Percentiles rank a stretch among this genome's conserved stretches.
Conservation (phyloP, 2,113 vertebrate genomes). For the Peromyscus maniculatus region DNA sequence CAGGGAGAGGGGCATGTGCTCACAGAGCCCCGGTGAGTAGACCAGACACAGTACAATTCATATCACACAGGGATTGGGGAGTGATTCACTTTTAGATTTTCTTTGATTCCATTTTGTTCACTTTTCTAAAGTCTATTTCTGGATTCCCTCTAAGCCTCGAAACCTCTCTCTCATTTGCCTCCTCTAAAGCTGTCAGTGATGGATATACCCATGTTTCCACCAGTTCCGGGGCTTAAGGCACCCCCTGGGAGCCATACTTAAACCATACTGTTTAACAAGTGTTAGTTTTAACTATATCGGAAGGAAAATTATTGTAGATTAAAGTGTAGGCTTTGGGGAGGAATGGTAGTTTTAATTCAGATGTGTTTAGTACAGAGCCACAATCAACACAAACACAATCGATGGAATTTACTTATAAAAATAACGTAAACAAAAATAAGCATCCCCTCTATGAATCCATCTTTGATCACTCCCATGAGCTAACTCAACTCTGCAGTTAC, state of each 20-base stretch:
- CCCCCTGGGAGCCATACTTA: constrained; percentile 36
- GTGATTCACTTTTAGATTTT: neutral
- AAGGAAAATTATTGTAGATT: constrained; percentile 40
- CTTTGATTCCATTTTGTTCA: neutral
- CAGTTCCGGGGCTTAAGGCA: neutral
- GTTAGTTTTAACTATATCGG: constrained; percentile 41
- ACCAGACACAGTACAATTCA: neutral
- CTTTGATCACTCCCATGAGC: neutral
- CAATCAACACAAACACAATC: neutral
- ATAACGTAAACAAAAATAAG: neutral
- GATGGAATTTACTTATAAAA: constrained; percentile 39
- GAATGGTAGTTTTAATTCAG: constrained; percentile 14
- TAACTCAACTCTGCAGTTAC: neutral
- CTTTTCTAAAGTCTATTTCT: neutral
- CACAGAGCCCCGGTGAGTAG: neutral
- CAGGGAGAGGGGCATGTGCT: neutral
- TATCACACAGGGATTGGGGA: neutral
- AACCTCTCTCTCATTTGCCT: neutral
- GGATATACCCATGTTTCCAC: neutral
- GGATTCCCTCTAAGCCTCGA: neutral
- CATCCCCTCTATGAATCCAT: neutral
- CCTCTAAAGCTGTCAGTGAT: neutral
- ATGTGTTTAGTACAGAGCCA: neutral
- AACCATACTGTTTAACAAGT: constrained; percentile 32
- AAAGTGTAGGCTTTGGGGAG: neutral